Conservation (phyloP, 2,113 vertebrate species). For the Lophura nycthemera region DNA sequence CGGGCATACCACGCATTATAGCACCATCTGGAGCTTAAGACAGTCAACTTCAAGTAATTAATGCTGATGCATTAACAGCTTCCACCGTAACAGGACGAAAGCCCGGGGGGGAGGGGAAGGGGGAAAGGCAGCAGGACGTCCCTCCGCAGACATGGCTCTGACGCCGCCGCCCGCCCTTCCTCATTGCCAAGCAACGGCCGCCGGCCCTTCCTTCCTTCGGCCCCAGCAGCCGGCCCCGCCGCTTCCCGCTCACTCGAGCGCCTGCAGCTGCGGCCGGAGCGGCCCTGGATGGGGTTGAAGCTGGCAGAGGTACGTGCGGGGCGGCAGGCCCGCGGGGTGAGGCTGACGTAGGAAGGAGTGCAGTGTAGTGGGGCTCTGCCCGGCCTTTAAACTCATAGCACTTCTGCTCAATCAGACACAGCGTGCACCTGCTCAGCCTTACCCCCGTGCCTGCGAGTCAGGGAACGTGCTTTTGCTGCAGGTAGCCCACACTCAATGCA, state of each 20-base stretch:
- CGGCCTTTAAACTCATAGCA: background rate
- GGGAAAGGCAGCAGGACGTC: background rate
- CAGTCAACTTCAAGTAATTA: background rate
- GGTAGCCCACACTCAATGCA: fast-evolving
- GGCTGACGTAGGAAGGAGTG: too few relatives aligned
- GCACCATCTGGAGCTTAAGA: background rate
- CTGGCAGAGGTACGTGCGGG: background rate
- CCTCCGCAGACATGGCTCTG: background rate
- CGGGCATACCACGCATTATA: fast-evolving
- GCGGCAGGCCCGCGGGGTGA: background rate
- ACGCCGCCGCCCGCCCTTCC: background rate
- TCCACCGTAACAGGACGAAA: background rate
- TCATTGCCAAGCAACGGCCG: background rate
- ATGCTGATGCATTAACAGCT: background rate
- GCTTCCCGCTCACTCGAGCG: background rate
- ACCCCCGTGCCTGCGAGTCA: background rate
- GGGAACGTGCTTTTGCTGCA: too few relatives aligned
- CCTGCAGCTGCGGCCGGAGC: background rate
- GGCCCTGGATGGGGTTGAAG: background rate
- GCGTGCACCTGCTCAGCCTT: fast-evolving
- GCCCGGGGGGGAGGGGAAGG: background rate
- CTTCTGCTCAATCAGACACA: fast-evolving
- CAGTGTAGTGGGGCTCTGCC: too few relatives aligned
- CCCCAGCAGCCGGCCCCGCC: background rate
- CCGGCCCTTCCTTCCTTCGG: too few relatives aligned